Evolutionary conservation across 2,113 vertebrate genomes (phyloP), one percentile per base, ranked within the genome.

Genomic region (western clawed frog (Xenopus tropicalis)): DNA sequence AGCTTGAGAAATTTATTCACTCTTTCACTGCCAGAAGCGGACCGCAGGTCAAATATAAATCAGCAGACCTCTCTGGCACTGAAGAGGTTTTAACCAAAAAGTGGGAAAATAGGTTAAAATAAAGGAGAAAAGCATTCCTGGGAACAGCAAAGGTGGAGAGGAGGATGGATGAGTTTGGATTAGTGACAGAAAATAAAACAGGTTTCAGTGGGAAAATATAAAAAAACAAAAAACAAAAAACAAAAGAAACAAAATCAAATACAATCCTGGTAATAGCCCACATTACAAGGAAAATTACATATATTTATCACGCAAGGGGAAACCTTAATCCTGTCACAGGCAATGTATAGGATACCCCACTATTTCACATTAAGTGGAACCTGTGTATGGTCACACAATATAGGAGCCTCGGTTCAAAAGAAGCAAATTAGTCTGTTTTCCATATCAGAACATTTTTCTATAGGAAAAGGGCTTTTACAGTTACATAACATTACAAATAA

Each of bases 1-100:
- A 93, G 92, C 90, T 88, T 90, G 90, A 90, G 90, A 86, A 91
- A 69, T 63, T 69, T 69, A 68, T 16, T 54, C 2, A 76, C 73
- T 58, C 66, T n/a, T 76, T 74, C 73, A 56, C 16, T 69, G 48
- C 73, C 66, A 76, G 59, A 23, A 9, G 44, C 7, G 6, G 56
- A 51, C 56, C 22, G 43, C 23, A 17, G 2, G 19, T 10, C 14
- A 67, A 25, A 3, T 8, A 69, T 13, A n/a, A 13, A 66, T 16
- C 64, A 44, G 19, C 12, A 57, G 24, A 20, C 58, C 13, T 54
- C 20, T 44, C 66, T 69, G 59, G 66, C 73, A 63, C 10, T 21
- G 73, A 76, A 76, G 48, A 25, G 61, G 58, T 64, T 63, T 37
- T 42, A 69, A 74, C 42, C 24, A 68, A 72, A 42, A 21, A 24